Conservation (phyloP, 2,113 vertebrate species). For the Rhynchopsitta pachyrhyncha region DNA sequence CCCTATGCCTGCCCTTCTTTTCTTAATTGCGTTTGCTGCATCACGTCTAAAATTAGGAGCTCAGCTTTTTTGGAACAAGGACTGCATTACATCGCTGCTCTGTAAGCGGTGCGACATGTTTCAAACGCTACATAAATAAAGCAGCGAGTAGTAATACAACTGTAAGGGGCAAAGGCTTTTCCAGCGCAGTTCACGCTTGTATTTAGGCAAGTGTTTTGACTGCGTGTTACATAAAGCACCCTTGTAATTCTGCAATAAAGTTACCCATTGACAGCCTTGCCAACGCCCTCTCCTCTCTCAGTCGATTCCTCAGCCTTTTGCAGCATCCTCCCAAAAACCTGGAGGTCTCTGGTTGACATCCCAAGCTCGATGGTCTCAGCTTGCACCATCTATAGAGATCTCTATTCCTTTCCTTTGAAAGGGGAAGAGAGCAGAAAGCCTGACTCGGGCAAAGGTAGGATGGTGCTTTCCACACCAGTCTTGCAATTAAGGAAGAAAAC, state of each 20-base stretch:
- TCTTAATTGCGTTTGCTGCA: conserved; percentile 61
- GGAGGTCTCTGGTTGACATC: neutral
- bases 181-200: neutral
- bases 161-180: conserved; percentile 31
- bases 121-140: conserved; percentile 7
- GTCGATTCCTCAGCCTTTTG: neutral
- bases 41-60: conserved; percentile 56
- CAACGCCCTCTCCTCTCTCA: conserved; percentile 12
- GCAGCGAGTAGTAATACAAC: conserved; percentile 11
- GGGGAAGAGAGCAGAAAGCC: neutral
- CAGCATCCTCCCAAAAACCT: neutral
- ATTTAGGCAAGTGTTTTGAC: conserved; percentile 48
- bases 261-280: conserved; percentile 32
- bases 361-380: neutral
- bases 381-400: neutral
- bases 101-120: conserved; percentile 12
- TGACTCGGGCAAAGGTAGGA: neutral
- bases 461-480: neutral
- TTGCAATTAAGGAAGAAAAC: conserved; percentile 39
- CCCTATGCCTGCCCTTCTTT: conserved; percentile 63
- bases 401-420: neutral
- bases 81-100: neutral
- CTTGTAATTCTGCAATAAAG: conserved; percentile 49
- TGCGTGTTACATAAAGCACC: conserved; percentile 54
- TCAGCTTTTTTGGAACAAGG: conserved; percentile 51